Evolutionary conservation across 2,888 invertebrate species (phyloP).

Genomic region (Callinectes sapidus): DNA sequence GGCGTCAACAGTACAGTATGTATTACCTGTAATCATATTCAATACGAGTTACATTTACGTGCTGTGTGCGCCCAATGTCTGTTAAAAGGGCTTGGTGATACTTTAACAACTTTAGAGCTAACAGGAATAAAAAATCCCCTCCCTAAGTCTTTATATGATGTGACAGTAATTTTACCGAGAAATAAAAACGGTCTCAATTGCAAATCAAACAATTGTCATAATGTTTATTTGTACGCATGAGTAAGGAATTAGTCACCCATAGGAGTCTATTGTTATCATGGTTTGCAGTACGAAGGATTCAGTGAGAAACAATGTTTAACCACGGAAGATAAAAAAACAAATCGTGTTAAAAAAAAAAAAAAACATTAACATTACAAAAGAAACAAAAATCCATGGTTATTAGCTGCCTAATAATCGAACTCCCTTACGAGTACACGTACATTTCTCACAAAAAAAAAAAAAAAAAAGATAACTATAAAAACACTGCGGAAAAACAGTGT

Average conservation of each 20-base stretch:
- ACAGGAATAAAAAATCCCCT: background rate
- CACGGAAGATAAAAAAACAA: background rate
- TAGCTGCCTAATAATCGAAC: no score
- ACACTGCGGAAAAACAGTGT: background rate
- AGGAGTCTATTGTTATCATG: background rate
- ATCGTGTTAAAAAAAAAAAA: background rate
- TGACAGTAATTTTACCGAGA: background rate
- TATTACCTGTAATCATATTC: background rate
- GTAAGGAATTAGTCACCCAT: background rate
- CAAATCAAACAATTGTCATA: background rate
- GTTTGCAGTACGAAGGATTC: background rate
- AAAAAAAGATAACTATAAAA: background rate
- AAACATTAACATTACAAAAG: no score
- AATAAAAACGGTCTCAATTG: background rate
- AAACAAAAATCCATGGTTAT: no score
- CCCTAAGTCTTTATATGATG: background rate
- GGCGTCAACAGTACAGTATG: background rate
- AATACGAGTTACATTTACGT: background rate
- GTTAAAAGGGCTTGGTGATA: background rate
- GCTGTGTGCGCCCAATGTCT: background rate
- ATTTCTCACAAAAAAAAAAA: background rate
- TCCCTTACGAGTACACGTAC: no score
- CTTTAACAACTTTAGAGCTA: background rate
- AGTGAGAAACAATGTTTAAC: background rate
- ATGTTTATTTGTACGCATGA: background rate